Conservation (phyloP, 2,113 vertebrate genomes). For the Cygnus atratus region DNA sequence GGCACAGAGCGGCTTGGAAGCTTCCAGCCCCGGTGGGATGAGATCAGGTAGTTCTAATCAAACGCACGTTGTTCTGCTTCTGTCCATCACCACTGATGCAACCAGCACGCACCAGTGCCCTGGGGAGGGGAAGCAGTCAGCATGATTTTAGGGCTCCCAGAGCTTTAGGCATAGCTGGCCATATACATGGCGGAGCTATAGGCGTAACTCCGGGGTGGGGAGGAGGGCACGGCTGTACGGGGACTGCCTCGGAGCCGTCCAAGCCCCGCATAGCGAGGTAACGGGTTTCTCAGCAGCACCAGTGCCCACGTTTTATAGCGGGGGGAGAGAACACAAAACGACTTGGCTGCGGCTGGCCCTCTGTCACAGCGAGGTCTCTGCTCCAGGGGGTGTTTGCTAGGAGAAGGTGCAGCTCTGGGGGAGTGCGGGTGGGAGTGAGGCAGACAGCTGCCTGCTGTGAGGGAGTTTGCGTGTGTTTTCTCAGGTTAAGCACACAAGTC, state of each 20-base stretch:
- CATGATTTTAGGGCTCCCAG: not conserved
- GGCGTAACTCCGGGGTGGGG: not conserved
- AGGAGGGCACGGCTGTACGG: not conserved
- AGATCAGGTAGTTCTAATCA: not conserved
- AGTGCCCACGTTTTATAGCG: too few relatives aligned
- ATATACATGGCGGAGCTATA: too few relatives aligned
- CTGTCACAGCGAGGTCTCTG: not conserved
- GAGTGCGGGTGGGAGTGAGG: not conserved
- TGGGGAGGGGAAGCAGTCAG: not conserved
- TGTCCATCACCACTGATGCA: rapidly evolving
- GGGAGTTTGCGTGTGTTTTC: not conserved
- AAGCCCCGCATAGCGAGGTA: not conserved
- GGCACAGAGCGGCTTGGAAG: not conserved
- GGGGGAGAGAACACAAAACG: not conserved
- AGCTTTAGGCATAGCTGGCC: not conserved
- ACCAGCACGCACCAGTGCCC: too few relatives aligned
- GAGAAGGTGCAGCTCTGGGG: not conserved
- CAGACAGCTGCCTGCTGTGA: not conserved
- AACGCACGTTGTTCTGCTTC: not conserved
- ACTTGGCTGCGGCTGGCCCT: not conserved
- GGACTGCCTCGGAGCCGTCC: not conserved
- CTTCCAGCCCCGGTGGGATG: not conserved
- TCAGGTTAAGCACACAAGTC: not conserved
- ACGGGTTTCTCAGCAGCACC: not conserved
- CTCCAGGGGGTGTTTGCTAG: not conserved